Conservation (phyloP, 2,888 invertebrate genomes). For the Mechanitis messenoides region DNA sequence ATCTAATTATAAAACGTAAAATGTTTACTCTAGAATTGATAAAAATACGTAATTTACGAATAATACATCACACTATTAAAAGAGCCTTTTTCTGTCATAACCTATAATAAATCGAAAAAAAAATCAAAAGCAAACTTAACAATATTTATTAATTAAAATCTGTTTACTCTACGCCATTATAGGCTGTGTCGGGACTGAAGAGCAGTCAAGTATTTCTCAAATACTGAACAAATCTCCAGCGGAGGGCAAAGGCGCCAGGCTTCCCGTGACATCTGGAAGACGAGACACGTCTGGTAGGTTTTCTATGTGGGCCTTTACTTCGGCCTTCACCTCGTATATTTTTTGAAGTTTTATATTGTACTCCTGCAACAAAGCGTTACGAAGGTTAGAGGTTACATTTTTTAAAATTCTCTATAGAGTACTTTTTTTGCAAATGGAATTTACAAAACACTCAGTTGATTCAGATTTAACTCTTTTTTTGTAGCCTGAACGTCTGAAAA, state of each 20-base stretch:
- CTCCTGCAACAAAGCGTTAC: slow-evolving; percentile 79
- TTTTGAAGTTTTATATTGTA: slow-evolving; percentile 93
- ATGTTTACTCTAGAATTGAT: too few species aligned
- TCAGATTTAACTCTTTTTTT: too few species aligned
- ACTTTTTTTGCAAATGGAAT: too few species aligned
- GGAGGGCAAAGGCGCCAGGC: slow-evolving; percentile 93
- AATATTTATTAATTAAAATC: slow-evolving; percentile 7
- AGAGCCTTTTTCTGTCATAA: background rate
- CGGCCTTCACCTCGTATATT: slow-evolving; percentile 89
- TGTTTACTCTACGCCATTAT: background rate
- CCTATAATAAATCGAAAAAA: background rate
- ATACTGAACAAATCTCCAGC: slow-evolving; percentile 94
- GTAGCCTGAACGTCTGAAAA: too few species aligned
- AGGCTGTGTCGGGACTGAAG: background rate
- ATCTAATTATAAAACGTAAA: too few species aligned
- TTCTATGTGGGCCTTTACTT: slow-evolving; percentile 94
- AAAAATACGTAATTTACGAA: background rate
- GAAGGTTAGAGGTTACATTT: background rate
- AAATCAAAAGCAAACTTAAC: slow-evolving; percentile 5
- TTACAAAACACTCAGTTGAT: too few species aligned
- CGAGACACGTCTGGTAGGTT: slow-evolving; percentile 95
- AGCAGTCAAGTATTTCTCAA: slow-evolving; percentile 47
- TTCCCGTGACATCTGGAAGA: slow-evolving; percentile 94
- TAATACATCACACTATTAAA: background rate
- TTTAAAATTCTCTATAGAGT: background rate